phyloP scores from a whole-genome alignment of 1,140 invertebrate species.

The Neodiprion pinetum region DNA sequence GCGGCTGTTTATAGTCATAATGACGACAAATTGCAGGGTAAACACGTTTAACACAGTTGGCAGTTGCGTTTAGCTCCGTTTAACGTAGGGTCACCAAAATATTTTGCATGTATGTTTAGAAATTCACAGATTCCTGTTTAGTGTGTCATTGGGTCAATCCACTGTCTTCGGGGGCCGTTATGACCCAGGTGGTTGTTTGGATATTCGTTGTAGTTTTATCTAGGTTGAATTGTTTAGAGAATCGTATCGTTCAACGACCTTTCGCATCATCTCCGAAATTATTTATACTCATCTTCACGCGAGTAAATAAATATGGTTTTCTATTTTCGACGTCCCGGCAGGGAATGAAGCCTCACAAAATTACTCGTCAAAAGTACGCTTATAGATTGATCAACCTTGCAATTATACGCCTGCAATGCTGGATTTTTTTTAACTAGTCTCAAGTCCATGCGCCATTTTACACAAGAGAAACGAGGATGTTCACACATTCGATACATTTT shows the following conservation, averaged over 20 bases:
- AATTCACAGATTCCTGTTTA: conserved; percentile 1
- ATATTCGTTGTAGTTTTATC: background rate
- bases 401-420: no score
- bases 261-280: no score
- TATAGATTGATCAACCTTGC: no score
- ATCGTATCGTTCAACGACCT: background rate
- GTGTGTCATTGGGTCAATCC: conserved; percentile 1
- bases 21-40: background rate
- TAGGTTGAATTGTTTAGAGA: background rate
- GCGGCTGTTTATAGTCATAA: background rate
- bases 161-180: background rate
- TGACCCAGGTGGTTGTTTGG: background rate
- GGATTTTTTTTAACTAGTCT: no score
- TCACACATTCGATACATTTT: no score
- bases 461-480: no score
- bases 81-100: conserved; percentile 2
- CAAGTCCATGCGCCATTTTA: no score
- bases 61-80: conserved; percentile 4
- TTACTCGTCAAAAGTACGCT: no score
- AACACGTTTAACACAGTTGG: background rate
- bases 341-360: background rate
- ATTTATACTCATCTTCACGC: no score
- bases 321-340: background rate
- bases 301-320: no score
- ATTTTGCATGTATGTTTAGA: conserved; percentile 6